These are phyloP conservation scores for Melanerpes formicivorus DNA, from an alignment of 2,113 vertebrate species.

Conservation along the genomic window DNA sequence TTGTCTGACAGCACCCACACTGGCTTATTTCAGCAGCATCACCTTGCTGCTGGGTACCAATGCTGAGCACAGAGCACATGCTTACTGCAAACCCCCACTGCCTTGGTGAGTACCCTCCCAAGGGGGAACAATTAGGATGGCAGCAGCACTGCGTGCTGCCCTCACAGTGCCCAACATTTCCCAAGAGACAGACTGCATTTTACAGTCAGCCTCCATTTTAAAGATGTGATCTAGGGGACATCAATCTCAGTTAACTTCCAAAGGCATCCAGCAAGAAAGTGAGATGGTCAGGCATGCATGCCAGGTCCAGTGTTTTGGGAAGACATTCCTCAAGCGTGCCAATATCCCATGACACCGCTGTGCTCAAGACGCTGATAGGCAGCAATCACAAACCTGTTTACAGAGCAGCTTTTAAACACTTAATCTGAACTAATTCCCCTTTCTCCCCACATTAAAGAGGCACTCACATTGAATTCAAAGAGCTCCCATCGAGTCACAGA, in stretches of 20 bases:
- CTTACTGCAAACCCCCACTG: background rate
- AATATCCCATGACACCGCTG: background rate
- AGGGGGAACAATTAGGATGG: background rate
- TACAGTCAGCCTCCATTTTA: background rate
- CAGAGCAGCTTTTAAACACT: background rate
- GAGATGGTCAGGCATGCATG: accelerated
- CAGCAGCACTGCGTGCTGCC: background rate
- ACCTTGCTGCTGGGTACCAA: background rate
- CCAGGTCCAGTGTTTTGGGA: background rate
- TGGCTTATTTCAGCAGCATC: background rate
- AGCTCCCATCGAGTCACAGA: background rate
- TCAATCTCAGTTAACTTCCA: background rate
- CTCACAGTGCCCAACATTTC: background rate
- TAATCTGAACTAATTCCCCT: background rate
- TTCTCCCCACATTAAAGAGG: background rate
- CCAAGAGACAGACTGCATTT: background rate
- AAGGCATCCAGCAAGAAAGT: background rate
- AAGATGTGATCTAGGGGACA: background rate
- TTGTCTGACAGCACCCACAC: slow-evolving; percentile 16
- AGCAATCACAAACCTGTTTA: background rate
- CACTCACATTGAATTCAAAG: background rate
- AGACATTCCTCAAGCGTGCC: background rate
- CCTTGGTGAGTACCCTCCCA: accelerated
- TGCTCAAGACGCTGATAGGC: accelerated
- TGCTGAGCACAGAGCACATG: accelerated